phyloP scores from a whole-genome alignment of 2,113 vertebrate genomes.

The Hemichromis elongatus region DNA sequence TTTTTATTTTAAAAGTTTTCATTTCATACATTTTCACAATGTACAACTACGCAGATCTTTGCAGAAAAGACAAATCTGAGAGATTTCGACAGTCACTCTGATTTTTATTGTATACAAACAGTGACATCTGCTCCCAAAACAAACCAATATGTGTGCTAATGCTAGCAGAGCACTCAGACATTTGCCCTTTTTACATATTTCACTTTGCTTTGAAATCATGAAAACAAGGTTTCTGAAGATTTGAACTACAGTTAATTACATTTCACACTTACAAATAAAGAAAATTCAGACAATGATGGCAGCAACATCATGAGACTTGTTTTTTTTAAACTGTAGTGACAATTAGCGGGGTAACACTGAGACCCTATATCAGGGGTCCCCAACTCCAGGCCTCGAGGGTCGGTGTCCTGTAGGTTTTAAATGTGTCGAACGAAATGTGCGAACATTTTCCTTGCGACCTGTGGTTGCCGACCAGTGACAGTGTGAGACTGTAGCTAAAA shows the following conservation, averaged over 20 bases:
- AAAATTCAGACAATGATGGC: neutral
- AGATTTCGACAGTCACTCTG: neutral
- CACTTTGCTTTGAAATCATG: neutral
- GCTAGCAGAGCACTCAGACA: neutral
- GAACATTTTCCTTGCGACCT: neutral
- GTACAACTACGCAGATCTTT: neutral
- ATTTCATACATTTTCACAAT: neutral
- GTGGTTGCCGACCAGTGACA: neutral
- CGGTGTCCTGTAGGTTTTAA: too few species aligned
- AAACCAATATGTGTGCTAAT: neutral
- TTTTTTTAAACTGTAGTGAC: neutral
- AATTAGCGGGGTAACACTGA: neutral
- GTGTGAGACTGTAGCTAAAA: neutral
- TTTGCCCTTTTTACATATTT: neutral
- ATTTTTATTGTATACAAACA: neutral
- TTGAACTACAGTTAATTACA: neutral
- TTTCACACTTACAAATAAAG: neutral
- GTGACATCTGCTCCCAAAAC: neutral
- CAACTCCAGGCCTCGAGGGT: too few species aligned
- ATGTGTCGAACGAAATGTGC: too few species aligned
- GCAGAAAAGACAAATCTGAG: neutral
- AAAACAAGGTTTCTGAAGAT: neutral
- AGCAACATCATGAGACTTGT: neutral
- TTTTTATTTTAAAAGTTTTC: constrained; percentile 24
- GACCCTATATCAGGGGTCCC: too few species aligned